Evolutionary conservation across 23 tunicate genomes (phyloP), one percentile per base, ranked within the genome.

Genomic region (Styela clava): DNA sequence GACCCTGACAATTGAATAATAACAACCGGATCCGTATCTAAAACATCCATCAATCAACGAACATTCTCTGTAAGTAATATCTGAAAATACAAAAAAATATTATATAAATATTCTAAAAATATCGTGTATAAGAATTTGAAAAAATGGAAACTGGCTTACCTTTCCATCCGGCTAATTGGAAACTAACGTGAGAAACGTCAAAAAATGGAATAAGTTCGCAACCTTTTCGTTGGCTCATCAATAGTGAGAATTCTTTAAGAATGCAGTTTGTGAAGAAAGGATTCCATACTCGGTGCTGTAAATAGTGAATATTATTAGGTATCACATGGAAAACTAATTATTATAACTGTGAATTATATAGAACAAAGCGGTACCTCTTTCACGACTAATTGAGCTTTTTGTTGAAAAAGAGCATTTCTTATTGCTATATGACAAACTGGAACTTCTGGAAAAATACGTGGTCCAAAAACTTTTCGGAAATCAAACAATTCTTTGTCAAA

Each of bases 341-440:
- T 24, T 24, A 0, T 22, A 25, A 19, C 29, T 22, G 26, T 69
- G 26, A 22, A 19, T 61, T 61, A 61, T 61, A 21, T 61, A 61
- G 21, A 61, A 19, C 64, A 19, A 61, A 61, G 21, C 19, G 64
- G 16, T 65, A 84, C 87, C 82, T 24, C 35, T 76, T 74, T 56
- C 5, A 76, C 44, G 35, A 72, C 74, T 1, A 64, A 64, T 23
- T 24, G 61, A 22, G 69, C 82, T 5, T 21, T 34, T 30, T 79
- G 79, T 16, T 85, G 88, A 56, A 91, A 91, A 34, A 63, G 85
- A 35, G 52, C 51, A 74, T 86, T 91, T 63, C 91, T 63, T 73
- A 91, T 83, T 2, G 85, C 97, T 34, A 83, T 31, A 33, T 91
- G 97, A 63, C 97, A 91, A 25, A 91, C 88, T 33, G 97, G 97